Conservation (phyloP, 2,797 vertebrate species). For the Periophthalmus magnuspinnatus region DNA sequence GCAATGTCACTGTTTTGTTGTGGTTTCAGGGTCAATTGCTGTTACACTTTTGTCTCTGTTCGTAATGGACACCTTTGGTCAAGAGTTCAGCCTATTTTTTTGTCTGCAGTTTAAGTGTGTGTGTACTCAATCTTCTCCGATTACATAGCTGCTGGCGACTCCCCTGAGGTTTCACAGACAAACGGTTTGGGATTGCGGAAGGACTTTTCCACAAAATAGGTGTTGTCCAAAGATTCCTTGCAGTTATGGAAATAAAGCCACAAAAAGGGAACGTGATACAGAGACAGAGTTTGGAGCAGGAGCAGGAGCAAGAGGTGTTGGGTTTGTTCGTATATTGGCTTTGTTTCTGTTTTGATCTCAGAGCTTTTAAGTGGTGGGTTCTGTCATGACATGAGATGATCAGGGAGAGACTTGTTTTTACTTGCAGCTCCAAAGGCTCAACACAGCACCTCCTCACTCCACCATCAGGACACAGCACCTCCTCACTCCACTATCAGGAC, state of each 20-base stretch:
- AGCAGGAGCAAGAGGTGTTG: conserved; percentile 32
- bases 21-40: conserved; percentile 55
- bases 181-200: conserved; percentile 71
- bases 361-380: conserved; percentile 22
- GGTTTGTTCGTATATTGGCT: conserved; percentile 15
- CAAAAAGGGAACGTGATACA: conserved; percentile 52
- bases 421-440: too few species aligned
- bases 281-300: conserved; percentile 23
- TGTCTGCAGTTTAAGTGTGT: conserved; percentile 61
- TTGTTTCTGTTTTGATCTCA: conserved; percentile 25
- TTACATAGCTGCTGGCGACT: conserved; percentile 74
- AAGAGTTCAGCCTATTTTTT: conserved; percentile 65
- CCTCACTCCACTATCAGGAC: too few species aligned
- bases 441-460: too few species aligned
- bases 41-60: conserved; percentile 44
- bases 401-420: conserved; percentile 2
- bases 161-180: conserved; percentile 70
- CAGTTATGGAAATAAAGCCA: conserved; percentile 77
- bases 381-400: conserved; percentile 21
- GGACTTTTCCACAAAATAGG: conserved; percentile 80
- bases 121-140: conserved; percentile 73
- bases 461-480: too few species aligned
- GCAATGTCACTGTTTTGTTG: conserved; percentile 75
- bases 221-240: conserved; percentile 79
- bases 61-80: conserved; percentile 65